Conservation (phyloP, 2,888 invertebrate genomes). For the Achlya flavicornis region DNA sequence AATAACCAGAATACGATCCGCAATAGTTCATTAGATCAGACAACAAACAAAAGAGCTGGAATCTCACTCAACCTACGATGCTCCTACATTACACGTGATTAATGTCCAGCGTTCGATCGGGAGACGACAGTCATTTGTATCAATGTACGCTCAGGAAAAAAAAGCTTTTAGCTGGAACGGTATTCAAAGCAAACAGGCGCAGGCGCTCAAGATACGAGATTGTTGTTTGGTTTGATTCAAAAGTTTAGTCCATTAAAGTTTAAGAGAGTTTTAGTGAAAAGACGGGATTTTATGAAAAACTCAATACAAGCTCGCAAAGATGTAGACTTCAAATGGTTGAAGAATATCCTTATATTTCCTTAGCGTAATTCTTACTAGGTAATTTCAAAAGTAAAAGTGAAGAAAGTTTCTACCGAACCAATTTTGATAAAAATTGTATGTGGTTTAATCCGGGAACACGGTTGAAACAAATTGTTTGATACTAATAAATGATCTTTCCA, state of each 20-base stretch:
- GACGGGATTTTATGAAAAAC: too few species aligned
- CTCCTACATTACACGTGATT: conserved; percentile 60
- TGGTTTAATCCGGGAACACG: too few species aligned
- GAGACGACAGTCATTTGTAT: conserved; percentile 73
- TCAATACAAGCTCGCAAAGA: too few species aligned
- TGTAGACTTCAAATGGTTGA: too few species aligned
- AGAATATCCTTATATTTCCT: too few species aligned
- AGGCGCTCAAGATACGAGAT: conserved; percentile 39
- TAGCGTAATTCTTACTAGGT: too few species aligned
- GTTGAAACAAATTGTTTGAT: too few species aligned
- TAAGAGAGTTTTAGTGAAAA: neutral
- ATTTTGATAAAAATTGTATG: too few species aligned
- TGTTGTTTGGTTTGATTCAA: conserved; percentile 12
- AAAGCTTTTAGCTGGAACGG: conserved; percentile 72
- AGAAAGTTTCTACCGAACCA: too few species aligned
- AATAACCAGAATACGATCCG: conserved; percentile 41
- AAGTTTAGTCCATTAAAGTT: neutral
- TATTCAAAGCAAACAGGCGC: conserved; percentile 56
- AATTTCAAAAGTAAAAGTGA: too few species aligned
- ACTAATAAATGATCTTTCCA: too few species aligned
- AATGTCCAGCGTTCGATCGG: conserved; percentile 62
- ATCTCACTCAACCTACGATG: conserved; percentile 43
- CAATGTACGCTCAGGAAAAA: conserved; percentile 69
- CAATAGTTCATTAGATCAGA: conserved; percentile 53
- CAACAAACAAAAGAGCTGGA: conserved; percentile 56